Evolutionary conservation across 2,113 vertebrate species (phyloP).

Genomic region (Chrysemys picta): DNA sequence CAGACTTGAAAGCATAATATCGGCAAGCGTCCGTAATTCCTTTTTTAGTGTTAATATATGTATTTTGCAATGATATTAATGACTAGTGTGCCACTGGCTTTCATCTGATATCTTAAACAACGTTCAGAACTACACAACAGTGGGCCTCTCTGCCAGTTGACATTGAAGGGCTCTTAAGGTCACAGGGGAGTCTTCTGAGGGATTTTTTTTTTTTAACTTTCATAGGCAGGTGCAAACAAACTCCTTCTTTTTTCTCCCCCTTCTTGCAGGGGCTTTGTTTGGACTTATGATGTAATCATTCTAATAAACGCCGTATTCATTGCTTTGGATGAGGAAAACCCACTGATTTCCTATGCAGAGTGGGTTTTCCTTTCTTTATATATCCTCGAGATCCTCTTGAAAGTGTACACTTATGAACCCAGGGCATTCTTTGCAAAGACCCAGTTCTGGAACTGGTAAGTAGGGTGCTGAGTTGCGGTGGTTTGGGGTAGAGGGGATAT

Average conservation of each 20-base stretch:
- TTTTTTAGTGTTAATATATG: not conserved
- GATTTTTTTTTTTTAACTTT: not conserved
- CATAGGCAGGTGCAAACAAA: not conserved
- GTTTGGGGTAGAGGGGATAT: not conserved
- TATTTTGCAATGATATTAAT: not conserved
- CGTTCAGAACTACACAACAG: not conserved
- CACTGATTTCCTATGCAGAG: slow-evolving; percentile 84
- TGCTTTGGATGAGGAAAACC: slow-evolving; percentile 89
- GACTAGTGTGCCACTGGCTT: not conserved
- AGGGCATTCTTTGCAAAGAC: slow-evolving; percentile 86
- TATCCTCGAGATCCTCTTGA: slow-evolving; percentile 91
- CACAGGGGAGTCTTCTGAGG: not conserved
- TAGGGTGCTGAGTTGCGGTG: not conserved
- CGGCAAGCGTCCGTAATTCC: not conserved
- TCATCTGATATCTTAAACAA: not conserved
- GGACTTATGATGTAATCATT: slow-evolving; percentile 90
- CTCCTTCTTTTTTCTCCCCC: not conserved
- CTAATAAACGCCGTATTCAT: slow-evolving; percentile 93
- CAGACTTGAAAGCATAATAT: not conserved
- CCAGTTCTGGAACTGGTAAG: slow-evolving; percentile 97
- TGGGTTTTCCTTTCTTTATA: slow-evolving; percentile 92
- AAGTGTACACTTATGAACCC: slow-evolving; percentile 91
- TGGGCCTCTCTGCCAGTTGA: not conserved
- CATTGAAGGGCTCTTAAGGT: not conserved
- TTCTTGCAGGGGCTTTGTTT: slow-evolving; percentile 80